phyloP scores from a whole-genome alignment of 2,113 vertebrate genomes.

The Mastomys natalensis region DNA sequence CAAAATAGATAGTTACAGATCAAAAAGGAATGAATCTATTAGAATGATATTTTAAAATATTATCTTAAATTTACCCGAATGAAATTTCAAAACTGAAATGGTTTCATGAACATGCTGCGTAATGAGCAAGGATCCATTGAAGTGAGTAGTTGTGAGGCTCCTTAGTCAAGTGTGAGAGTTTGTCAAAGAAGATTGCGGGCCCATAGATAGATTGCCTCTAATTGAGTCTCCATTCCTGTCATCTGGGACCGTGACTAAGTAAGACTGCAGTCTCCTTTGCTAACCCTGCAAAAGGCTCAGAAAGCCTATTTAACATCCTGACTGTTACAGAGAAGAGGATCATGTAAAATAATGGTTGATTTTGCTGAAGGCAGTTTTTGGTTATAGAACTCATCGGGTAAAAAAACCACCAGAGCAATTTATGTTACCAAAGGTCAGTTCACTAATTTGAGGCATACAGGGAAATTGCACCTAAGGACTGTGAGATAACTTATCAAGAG shows the following conservation, averaged over 20 bases:
- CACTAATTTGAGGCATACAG: not conserved
- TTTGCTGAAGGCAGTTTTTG: not conserved
- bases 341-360: slow-evolving; percentile 29
- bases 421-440: not conserved
- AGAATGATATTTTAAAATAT: not conserved
- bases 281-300: not conserved
- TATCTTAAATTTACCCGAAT: not conserved
- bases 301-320: not conserved
- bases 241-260: not conserved
- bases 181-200: not conserved
- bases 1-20: not conserved
- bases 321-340: not conserved
- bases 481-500: accelerated
- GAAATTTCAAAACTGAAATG: not conserved
- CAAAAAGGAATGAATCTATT: no score
- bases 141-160: not conserved
- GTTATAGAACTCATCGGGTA: not conserved
- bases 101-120: not conserved
- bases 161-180: not conserved
- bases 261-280: not conserved
- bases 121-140: not conserved
- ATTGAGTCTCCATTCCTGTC: no score
- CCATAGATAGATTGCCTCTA: not conserved
- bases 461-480: not conserved
- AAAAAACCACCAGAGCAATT: not conserved